Conservation (phyloP, 2,797 vertebrate genomes). For the Megaceryle alcyon region DNA sequence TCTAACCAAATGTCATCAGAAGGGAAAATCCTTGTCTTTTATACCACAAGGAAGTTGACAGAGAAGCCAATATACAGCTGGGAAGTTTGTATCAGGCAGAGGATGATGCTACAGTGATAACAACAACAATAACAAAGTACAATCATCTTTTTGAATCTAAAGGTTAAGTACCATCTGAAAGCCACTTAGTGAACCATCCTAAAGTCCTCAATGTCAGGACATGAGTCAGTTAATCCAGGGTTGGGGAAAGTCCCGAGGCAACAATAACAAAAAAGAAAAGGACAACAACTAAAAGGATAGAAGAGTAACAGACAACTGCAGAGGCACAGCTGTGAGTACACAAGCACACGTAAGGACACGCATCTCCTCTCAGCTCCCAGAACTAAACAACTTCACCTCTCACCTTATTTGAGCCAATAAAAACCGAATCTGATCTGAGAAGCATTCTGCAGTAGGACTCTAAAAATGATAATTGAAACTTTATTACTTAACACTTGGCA, state of each 20-base stretch:
- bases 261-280: not conserved
- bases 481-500: conserved; percentile 54
- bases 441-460: not conserved
- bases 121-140: not conserved
- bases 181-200: not conserved
- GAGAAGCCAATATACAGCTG: not conserved
- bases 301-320: not conserved
- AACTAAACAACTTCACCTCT: not conserved
- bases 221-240: not conserved
- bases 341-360: not conserved
- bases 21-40: not conserved
- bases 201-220: conserved; percentile 8
- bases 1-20: not conserved
- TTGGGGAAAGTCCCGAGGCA: not conserved
- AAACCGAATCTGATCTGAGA: conserved; percentile 20
- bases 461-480: conserved; percentile 64
- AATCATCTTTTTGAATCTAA: not conserved
- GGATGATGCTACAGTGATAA: not conserved
- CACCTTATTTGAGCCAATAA: not conserved
- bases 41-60: not conserved
- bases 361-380: not conserved
- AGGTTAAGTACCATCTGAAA: not conserved
- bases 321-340: not conserved
- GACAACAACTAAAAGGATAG: not conserved
- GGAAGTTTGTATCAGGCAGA: not conserved